A percentile compares a stretch with the other conserved stretches of the same genome.
These are phyloP conservation scores for Hermaeophaga mercurialis DNA, from an alignment of 2,888 invertebrate species.

Conservation along the genomic window DNA sequence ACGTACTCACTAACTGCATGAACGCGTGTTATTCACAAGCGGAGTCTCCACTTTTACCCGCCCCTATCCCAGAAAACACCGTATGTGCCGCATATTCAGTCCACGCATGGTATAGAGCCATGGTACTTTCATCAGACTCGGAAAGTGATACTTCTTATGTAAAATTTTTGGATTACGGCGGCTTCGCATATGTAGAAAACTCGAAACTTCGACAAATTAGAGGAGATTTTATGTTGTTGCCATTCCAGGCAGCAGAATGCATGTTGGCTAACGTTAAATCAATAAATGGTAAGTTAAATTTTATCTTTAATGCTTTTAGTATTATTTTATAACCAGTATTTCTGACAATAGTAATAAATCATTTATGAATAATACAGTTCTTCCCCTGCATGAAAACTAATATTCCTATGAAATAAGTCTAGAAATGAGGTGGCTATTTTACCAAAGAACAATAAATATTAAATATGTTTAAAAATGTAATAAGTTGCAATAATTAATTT, in stretches of 20 bases:
- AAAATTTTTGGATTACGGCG: conserved; percentile 94
- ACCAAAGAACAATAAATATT: too few species aligned
- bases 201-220: conserved; percentile 87
- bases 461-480: too few species aligned
- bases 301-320: too few species aligned
- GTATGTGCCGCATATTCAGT: conserved; percentile 87
- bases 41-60: conserved; percentile 80
- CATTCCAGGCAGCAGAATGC: conserved; percentile 97
- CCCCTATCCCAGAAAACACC: conserved; percentile 81
- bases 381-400: too few species aligned
- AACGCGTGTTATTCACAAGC: conserved; percentile 78
- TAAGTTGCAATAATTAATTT: too few species aligned
- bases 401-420: too few species aligned
- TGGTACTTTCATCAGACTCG: conserved; percentile 69
- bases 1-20: conserved; percentile 81
- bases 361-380: too few species aligned
- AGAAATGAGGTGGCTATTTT: too few species aligned
- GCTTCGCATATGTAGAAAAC: conserved; percentile 80
- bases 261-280: conserved; percentile 88
- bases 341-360: too few species aligned
- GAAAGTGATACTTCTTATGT: conserved; percentile 77
- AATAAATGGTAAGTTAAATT: conserved; percentile 62
- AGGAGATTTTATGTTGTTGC: conserved; percentile 90
- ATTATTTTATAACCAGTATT: too few species aligned
- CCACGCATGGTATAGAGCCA: conserved; percentile 88